Evolutionary conservation across 2,113 vertebrate genomes (phyloP).

Genomic region (Rhabdornis inornatus): DNA sequence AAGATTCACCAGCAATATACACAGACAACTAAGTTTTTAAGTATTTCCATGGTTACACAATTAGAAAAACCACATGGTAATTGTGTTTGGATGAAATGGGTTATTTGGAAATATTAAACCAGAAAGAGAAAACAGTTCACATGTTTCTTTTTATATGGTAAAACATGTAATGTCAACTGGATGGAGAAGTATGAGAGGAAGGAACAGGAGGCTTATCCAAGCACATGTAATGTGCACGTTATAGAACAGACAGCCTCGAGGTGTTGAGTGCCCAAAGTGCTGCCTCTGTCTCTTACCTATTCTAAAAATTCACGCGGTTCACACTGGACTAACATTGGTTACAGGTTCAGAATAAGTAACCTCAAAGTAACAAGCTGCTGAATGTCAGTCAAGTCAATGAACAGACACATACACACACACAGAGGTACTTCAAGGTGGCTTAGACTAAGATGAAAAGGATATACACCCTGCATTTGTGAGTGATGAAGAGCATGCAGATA

Average conservation of each 20-base stretch:
- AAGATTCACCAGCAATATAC: neutral
- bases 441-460: neutral
- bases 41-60: slow-evolving; percentile 60
- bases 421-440: neutral
- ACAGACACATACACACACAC: neutral
- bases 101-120: slow-evolving; percentile 73
- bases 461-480: neutral
- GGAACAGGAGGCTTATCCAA: slow-evolving; percentile 8
- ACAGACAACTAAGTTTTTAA: slow-evolving; percentile 50
- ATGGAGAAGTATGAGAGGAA: slow-evolving; percentile 39
- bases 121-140: slow-evolving; percentile 72
- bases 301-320: neutral
- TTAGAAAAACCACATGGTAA: slow-evolving; percentile 69
- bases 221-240: neutral
- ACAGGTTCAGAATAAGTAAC: neutral
- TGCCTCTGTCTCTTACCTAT: slow-evolving; percentile 17
- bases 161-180: slow-evolving; percentile 68
- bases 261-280: slow-evolving; percentile 3
- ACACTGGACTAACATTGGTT: neutral
- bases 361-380: neutral
- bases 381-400: neutral
- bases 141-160: slow-evolving; percentile 59
- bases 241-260: neutral
- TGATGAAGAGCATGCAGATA: neutral
- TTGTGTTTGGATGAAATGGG: slow-evolving; percentile 74